Percentiles rank a stretch among this genome's conserved stretches.
These are phyloP conservation scores for Megalopta genalis DNA, from an alignment of 1,140 invertebrate species.

Conservation along the genomic window DNA sequence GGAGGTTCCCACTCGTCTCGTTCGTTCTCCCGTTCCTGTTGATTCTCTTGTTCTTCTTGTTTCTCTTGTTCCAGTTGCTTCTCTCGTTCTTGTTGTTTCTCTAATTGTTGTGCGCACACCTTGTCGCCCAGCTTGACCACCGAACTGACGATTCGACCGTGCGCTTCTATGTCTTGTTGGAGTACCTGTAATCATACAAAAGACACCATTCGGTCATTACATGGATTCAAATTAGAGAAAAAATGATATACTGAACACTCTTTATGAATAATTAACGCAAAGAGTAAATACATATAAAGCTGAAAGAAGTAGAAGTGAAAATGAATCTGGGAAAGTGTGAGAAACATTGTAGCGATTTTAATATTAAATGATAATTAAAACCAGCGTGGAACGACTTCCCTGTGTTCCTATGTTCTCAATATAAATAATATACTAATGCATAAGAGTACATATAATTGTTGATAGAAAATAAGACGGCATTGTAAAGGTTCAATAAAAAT, in stretches of 20 bases:
- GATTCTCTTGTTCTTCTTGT: conserved; percentile 57
- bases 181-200: conserved; percentile 84
- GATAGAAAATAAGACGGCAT: no score
- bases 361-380: no score
- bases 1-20: conserved; percentile 60
- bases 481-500: no score
- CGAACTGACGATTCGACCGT: conserved; percentile 89
- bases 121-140: conserved; percentile 83
- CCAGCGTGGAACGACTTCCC: no score
- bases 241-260: not conserved
- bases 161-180: conserved; percentile 91
- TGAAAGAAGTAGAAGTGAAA: no score
- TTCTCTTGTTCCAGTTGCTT: not conserved
- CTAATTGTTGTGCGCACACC: conserved; percentile 68
- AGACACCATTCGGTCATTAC: not conserved
- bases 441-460: no score
- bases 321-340: no score
- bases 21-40: conserved; percentile 38
- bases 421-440: no score
- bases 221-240: not conserved
- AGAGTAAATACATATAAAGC: no score
- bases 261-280: no score
- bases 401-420: no score
- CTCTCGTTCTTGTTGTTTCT: conserved; percentile 65
- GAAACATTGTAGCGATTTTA: no score